Conservation (phyloP, 2,797 vertebrate species). For the Amniataba percoides region DNA sequence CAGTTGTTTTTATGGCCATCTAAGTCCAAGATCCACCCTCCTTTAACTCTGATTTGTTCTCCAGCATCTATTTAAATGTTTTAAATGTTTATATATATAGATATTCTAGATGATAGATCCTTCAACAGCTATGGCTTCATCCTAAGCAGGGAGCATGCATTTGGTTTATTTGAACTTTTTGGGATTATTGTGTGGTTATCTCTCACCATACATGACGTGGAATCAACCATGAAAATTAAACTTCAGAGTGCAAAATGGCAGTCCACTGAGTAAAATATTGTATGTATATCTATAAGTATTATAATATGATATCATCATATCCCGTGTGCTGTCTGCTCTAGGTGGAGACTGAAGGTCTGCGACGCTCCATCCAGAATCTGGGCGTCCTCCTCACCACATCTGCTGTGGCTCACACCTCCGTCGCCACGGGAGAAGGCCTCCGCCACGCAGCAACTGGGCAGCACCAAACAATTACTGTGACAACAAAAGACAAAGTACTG, state of each 20-base stretch:
- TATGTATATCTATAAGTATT: too few relatives aligned
- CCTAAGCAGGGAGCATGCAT: neutral
- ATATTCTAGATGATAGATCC: neutral
- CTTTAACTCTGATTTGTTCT: neutral
- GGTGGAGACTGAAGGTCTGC: slow-evolving; percentile 92
- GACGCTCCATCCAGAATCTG: slow-evolving; percentile 94
- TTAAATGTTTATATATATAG: too few relatives aligned
- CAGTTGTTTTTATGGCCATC: neutral
- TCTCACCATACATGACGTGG: neutral
- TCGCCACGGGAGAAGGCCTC: slow-evolving; percentile 94
- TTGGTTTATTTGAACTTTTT: neutral
- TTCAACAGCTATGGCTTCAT: neutral
- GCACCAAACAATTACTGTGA: slow-evolving; percentile 91
- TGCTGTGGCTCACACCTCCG: slow-evolving; percentile 91
- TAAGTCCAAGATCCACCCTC: neutral
- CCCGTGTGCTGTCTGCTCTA: slow-evolving; percentile 29
- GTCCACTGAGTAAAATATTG: neutral
- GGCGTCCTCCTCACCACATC: slow-evolving; percentile 93
- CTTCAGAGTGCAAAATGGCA: neutral
- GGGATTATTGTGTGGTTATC: neutral
- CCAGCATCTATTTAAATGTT: neutral
- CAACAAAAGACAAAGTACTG: slow-evolving; percentile 93
- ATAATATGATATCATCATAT: too few relatives aligned
- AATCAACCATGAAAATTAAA: neutral
- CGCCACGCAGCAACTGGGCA: slow-evolving; percentile 94